Evolutionary conservation across 2,797 vertebrate genomes (phyloP).

Genomic region (Anisognathus igniventris): DNA sequence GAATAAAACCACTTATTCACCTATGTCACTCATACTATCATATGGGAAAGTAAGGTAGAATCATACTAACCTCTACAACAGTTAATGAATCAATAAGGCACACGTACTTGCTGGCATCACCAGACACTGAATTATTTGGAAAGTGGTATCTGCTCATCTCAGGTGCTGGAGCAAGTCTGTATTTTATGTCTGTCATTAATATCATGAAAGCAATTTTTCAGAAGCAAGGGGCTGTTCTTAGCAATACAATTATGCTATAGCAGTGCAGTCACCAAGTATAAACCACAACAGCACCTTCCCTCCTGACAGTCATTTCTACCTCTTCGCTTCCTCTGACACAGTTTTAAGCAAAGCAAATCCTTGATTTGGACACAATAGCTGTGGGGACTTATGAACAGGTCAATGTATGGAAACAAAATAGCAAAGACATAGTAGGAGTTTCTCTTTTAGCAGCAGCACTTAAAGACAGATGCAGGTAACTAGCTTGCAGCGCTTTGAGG

Average conservation of each 20-base stretch:
- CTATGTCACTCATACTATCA: neutral
- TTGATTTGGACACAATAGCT: fast-evolving
- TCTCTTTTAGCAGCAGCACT: neutral
- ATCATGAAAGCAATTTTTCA: neutral
- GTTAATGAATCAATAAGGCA: neutral
- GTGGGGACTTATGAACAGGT: neutral
- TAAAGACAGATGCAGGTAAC: neutral
- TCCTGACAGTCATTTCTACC: neutral
- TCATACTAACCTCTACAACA: neutral
- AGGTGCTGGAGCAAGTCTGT: neutral
- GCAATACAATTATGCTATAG: neutral
- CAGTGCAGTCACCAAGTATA: neutral
- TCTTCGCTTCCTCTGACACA: neutral
- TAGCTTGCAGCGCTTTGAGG: neutral
- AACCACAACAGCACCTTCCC: neutral
- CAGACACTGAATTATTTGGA: neutral
- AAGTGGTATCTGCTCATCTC: neutral
- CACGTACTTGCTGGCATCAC: neutral
- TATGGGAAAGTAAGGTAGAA: neutral
- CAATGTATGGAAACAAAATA: neutral
- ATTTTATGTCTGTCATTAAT: neutral
- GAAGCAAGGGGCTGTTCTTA: neutral
- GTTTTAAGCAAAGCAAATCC: neutral
- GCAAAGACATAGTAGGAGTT: neutral
- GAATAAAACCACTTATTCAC: neutral